phyloP scores from a whole-genome alignment of 2,113 vertebrate species.

The Tetraodon nigroviridis region DNA sequence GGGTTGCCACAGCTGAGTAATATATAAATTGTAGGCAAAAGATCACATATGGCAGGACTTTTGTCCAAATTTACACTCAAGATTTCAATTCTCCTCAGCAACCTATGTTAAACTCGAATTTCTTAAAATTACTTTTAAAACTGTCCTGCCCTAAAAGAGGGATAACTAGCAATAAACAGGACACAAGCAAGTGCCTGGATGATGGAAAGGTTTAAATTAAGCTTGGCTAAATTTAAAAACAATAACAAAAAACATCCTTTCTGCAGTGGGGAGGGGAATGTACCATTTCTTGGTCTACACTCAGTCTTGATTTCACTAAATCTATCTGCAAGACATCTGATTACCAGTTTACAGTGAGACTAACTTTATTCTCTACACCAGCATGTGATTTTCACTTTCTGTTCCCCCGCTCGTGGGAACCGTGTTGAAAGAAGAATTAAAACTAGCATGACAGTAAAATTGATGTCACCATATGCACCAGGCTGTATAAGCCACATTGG shows the following conservation, averaged over 20 bases:
- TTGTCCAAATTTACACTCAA: too few relatives aligned
- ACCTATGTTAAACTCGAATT: neutral
- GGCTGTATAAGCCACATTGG: conserved; percentile 11
- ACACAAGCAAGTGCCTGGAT: conserved; percentile 15
- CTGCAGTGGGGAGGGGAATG: neutral
- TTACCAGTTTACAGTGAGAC: conserved; percentile 22
- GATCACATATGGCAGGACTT: too few relatives aligned
- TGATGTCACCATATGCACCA: conserved; percentile 29
- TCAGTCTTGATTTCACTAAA: conserved; percentile 21
- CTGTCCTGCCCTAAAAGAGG: neutral
- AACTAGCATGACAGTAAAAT: conserved; percentile 27
- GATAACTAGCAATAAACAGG: conserved; percentile 9
- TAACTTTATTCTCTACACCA: conserved; percentile 38
- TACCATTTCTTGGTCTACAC: conserved; percentile 12
- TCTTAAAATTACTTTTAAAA: too few relatives aligned
- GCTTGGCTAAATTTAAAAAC: conserved; percentile 29
- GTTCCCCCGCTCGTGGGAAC: conserved; percentile 41
- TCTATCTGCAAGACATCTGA: conserved; percentile 22
- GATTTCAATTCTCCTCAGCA: neutral
- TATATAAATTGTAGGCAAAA: too few relatives aligned
- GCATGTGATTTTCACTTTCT: conserved; percentile 39
- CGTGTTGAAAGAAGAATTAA: conserved; percentile 31
- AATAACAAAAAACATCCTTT: conserved; percentile 28
- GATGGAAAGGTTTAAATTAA: conserved; percentile 21
- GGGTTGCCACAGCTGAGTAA: too few relatives aligned